These are phyloP conservation scores for Dicaeum eximium DNA, from an alignment of 2,113 vertebrate genomes.

Conservation along the genomic window DNA sequence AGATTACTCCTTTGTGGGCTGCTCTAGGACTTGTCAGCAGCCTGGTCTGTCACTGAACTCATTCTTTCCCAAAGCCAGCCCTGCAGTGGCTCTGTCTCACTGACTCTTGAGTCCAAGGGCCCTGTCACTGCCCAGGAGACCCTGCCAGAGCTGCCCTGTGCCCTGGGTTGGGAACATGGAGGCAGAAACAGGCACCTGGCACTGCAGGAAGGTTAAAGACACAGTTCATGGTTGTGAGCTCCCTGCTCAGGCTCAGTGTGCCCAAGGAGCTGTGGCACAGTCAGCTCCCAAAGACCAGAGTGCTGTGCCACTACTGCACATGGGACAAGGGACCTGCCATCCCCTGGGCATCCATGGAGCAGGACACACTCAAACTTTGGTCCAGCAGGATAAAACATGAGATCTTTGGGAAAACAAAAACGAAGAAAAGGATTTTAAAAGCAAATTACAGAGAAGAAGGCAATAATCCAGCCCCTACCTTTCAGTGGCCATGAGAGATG, in stretches of 20 bases:
- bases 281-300: not conserved
- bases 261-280: not conserved
- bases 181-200: not conserved
- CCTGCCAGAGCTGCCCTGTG: not conserved
- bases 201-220: not conserved
- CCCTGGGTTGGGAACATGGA: not conserved
- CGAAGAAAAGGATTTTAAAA: not conserved
- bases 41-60: not conserved
- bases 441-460: not conserved
- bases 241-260: not conserved
- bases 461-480: not conserved
- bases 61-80: not conserved
- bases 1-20: not conserved
- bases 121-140: not conserved
- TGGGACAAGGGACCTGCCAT: not conserved
- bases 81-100: not conserved
- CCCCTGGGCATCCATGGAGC: not conserved
- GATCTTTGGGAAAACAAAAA: not conserved
- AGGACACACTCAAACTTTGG: not conserved
- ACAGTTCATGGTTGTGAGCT: not conserved
- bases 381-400: not conserved
- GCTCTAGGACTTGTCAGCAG: not conserved
- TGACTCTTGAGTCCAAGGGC: not conserved
- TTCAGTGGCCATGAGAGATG: not conserved
- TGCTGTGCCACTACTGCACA: not conserved